A percentile compares a stretch with the other conserved stretches of the same genome.
Conservation (phyloP, 2,113 vertebrate genomes). For the Phyllopteryx taeniolatus region DNA sequence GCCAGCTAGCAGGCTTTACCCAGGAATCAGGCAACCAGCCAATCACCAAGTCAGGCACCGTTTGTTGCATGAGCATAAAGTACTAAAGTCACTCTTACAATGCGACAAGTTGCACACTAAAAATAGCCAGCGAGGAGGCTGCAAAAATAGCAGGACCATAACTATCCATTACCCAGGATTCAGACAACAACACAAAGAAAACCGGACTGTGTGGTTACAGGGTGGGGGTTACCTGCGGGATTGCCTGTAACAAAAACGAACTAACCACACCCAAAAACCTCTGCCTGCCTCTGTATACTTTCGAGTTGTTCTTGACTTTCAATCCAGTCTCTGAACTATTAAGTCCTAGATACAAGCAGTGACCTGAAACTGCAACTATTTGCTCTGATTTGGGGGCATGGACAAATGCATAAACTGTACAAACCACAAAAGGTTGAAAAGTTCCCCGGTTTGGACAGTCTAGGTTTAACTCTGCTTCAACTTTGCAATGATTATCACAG, state of each 20-base stretch:
- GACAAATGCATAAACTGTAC: neutral
- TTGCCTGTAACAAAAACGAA: conserved; percentile 42
- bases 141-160: conserved; percentile 11
- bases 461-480: neutral
- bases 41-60: conserved; percentile 36
- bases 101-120: conserved; percentile 33
- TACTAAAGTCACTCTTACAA: conserved; percentile 33
- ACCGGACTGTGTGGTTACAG: conserved; percentile 2
- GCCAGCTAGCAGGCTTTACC: conserved; percentile 32
- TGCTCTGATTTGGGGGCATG: neutral
- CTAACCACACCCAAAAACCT: conserved; percentile 29
- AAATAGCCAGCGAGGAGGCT: conserved; percentile 35
- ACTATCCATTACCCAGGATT: neutral
- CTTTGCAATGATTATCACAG: neutral
- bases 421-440: neutral
- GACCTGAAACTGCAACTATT: neutral
- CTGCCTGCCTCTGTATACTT: neutral
- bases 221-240: neutral
- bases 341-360: neutral
- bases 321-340: neutral
- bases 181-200: neutral
- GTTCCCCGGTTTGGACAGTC: neutral
- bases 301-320: conserved; percentile 11
- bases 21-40: conserved; percentile 41
- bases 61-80: conserved; percentile 28